A percentile compares a stretch with the other conserved stretches of the same genome.
phyloP scores from a whole-genome alignment of 2,113 vertebrate genomes.

The Varanus salvator region DNA sequence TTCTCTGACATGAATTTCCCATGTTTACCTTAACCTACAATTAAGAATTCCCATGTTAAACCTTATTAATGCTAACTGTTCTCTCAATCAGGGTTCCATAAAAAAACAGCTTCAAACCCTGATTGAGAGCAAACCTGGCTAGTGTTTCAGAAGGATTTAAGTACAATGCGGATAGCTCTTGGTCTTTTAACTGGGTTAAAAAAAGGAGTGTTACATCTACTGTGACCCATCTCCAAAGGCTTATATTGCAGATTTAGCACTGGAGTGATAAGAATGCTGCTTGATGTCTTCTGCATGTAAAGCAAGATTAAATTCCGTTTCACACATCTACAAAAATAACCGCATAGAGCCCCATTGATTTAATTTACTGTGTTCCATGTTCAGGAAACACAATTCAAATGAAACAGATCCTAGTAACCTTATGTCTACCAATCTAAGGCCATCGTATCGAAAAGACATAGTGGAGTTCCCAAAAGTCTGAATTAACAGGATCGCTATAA shows the following conservation, averaged over 20 bases:
- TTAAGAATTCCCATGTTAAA: not conserved
- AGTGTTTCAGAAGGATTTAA: too few species aligned
- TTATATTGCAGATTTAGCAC: not conserved
- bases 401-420: slow-evolving; percentile 23
- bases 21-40: not conserved
- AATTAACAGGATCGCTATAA: not conserved
- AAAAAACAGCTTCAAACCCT: not conserved
- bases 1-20: not conserved
- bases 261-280: not conserved
- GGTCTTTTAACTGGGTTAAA: not conserved
- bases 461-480: not conserved
- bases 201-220: not conserved
- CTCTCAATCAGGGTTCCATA: not conserved
- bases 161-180: not conserved
- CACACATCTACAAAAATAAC: slow-evolving; percentile 24
- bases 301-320: not conserved
- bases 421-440: slow-evolving; percentile 34
- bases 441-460: slow-evolving; percentile 2
- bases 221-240: not conserved
- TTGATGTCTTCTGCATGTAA: not conserved
- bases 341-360: not conserved
- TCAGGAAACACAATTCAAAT: slow-evolving; percentile 2
- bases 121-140: not conserved
- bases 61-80: not conserved
- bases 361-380: not conserved